Base-by-base conservation (phyloP, 2,888 invertebrate genomes). In the Eretmocerus hayati region DNA sequence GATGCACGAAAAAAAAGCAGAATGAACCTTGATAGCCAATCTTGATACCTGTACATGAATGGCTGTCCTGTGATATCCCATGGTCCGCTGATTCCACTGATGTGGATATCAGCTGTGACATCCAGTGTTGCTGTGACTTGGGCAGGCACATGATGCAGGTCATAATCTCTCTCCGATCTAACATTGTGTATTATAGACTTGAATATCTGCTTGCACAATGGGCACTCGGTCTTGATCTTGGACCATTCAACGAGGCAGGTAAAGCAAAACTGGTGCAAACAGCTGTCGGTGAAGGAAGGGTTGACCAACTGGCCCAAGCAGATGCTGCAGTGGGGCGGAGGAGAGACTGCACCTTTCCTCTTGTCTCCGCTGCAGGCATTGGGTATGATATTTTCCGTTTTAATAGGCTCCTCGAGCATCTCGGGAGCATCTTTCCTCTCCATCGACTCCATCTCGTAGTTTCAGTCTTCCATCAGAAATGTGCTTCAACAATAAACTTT, bases 181-280 rank as follows among this genome's bases (percentile, higher is more conserved):
- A 94, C 88, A 79, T 91, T 93, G 72, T 94, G 91, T 53, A 94
- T 89, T 49, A 95, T 95, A 6, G 87, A 86, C 60, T 84, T 87
- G 70, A 95, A 95, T 4, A 83, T 79, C 67, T 91, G 89, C 67
- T 96, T 95, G 72, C 96, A 96, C 1, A 96, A 75, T 0, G 96
- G 96, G 71, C 94, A 94, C 65, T 88, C 92, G 0, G 92, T 82
- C 73, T 93, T 94, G 13, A 93, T 87, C 77, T 90, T 92, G 47
- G 93, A 92, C 95, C 95, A 96, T 65, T 91, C 89, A 52, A 90
- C 73, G 23, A 96, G 77, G 66, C 95, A 96, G 56, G 84, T 85
- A 67, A 93, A 95, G 70, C 95, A 96, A 71, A 95, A 96, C 67
- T 88, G 86, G 72, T 96, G 95, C 68, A 89, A 80, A 68, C 95